These are phyloP conservation scores for Ochotona princeps DNA, from an alignment of 2,113 vertebrate genomes.

Conservation along the genomic window DNA sequence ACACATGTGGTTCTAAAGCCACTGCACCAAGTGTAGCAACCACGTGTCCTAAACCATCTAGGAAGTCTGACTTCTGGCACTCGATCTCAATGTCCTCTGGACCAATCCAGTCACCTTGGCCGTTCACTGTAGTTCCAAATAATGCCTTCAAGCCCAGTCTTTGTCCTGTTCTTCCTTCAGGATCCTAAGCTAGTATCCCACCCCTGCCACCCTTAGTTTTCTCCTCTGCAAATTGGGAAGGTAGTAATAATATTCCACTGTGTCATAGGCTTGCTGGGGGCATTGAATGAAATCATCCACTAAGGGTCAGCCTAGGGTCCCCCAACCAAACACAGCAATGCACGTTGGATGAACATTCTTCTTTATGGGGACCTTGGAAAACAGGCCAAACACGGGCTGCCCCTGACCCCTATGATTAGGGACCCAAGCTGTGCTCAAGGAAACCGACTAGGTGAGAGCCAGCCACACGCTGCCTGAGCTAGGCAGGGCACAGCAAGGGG, in stretches of 20 bases:
- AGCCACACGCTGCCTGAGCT: no score
- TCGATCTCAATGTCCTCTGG: not conserved
- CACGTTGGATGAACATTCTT: not conserved
- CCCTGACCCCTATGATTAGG: not conserved
- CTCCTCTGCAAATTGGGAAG: not conserved
- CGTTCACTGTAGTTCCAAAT: constrained; percentile 25
- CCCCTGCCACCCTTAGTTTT: not conserved
- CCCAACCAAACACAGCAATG: no score
- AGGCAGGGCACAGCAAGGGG: no score
- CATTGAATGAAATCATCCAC: not conserved
- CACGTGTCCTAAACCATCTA: not conserved
- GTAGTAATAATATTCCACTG: not conserved
- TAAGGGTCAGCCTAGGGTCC: no score
- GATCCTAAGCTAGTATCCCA: not conserved
- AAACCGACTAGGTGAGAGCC: not conserved
- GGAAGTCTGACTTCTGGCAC: not conserved
- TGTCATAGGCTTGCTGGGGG: not conserved
- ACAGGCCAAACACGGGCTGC: not conserved
- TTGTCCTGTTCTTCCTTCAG: not conserved
- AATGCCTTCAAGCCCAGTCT: not conserved
- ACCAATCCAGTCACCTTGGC: not conserved
- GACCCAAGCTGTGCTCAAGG: not conserved
- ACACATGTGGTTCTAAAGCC: not conserved
- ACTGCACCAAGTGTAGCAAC: not conserved
- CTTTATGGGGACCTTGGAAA: not conserved